phyloP scores from a whole-genome alignment of 2,113 vertebrate genomes.

The Myrmecobius fasciatus region DNA sequence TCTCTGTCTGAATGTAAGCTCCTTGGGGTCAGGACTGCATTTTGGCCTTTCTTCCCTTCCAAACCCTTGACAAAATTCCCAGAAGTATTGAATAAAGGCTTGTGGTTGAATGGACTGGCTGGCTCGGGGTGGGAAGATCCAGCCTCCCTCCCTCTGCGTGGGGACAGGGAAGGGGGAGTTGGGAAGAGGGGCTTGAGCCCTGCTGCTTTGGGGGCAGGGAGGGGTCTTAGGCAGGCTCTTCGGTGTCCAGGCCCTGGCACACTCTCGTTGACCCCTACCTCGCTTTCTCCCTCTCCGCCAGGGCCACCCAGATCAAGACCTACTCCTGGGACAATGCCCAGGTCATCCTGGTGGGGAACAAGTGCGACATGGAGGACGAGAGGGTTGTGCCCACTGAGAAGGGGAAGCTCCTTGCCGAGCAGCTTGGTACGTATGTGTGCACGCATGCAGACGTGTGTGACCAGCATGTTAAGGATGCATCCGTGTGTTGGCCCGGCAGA shows the following conservation, averaged over 20 bases:
- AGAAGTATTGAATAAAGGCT: not conserved
- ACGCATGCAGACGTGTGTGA: not conserved
- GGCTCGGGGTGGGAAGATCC: too few species aligned
- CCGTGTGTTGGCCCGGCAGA: not conserved
- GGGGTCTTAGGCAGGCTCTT: not conserved
- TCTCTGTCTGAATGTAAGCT: too few species aligned
- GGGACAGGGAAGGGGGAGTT: too few species aligned
- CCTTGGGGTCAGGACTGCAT: too few species aligned
- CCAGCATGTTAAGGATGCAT: not conserved
- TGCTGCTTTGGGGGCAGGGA: too few species aligned
- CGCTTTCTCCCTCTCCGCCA: conserved; percentile 74
- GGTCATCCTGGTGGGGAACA: conserved; percentile 98
- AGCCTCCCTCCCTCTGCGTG: too few species aligned
- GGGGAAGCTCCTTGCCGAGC: conserved; percentile 93
- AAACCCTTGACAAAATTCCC: not conserved
- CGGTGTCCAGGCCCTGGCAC: not conserved
- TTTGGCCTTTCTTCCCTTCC: too few species aligned
- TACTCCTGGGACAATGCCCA: conserved; percentile 99
- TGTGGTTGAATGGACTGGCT: not conserved
- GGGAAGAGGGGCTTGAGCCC: too few species aligned
- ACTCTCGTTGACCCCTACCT: conserved; percentile 4
- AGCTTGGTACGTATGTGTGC: conserved; percentile 87
- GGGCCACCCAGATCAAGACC: conserved; percentile 99
- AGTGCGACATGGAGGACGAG: conserved; percentile 98
- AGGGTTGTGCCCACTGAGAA: conserved; percentile 93